Percentiles rank a stretch among this genome's conserved stretches.
phyloP scores from a whole-genome alignment of 2,113 vertebrate genomes.

The Emberiza fucata region DNA sequence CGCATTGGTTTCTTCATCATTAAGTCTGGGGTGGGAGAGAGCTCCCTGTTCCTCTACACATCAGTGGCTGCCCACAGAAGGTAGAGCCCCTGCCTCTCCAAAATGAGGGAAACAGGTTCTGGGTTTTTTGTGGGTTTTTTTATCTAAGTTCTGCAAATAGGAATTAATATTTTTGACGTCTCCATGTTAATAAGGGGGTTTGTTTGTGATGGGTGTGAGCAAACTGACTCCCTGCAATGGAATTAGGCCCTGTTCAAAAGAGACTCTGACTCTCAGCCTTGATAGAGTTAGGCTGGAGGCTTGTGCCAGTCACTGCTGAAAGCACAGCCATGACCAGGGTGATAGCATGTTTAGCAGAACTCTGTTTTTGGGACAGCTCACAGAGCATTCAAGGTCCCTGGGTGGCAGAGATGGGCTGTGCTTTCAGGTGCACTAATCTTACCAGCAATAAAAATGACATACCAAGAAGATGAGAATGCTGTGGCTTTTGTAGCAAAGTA shows the following conservation, averaged over 20 bases:
- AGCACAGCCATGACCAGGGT: neutral
- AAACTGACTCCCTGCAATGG: neutral
- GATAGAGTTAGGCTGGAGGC: neutral
- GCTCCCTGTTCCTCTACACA: neutral
- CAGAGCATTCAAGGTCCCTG: neutral
- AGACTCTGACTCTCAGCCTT: neutral
- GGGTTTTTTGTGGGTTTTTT: rapidly evolving
- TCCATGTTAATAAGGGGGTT: neutral
- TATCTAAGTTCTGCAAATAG: neutral
- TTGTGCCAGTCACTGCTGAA: neutral
- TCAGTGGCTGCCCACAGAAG: neutral
- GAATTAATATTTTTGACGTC: neutral
- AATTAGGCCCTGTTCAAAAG: neutral
- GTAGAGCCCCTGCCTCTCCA: neutral
- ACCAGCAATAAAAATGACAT: neutral
- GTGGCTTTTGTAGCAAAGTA: neutral
- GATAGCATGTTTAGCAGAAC: rapidly evolving
- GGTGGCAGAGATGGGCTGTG: neutral
- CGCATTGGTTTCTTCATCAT: neutral
- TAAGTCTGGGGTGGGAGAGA: neutral
- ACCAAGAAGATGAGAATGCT: neutral
- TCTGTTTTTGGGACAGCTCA: neutral
- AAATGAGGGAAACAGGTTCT: neutral
- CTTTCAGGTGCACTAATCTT: neutral
- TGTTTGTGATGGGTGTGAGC: neutral